Evolutionary conservation across 92 coral and sea anemone genomes (phyloP).

Genomic region (Zoanthus sansibaricus): DNA sequence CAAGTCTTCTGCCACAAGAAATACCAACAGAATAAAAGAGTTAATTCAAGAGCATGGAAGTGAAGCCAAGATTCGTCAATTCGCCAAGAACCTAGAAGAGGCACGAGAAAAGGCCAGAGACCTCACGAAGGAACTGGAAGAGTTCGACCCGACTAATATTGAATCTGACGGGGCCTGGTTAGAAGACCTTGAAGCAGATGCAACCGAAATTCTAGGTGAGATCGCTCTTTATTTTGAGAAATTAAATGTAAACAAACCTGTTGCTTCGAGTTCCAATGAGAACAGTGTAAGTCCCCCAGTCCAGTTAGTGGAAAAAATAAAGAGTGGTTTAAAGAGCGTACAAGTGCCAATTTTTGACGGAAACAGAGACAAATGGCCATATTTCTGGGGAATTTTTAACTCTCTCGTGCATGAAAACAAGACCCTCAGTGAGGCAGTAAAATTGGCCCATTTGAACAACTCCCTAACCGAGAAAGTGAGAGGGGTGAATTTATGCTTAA

Average conservation of each 20-base stretch:
- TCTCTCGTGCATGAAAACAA: slow-evolving; percentile 51
- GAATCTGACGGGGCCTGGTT: slow-evolving; percentile 21
- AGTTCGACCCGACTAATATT: slow-evolving; percentile 28
- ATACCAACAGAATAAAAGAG: slow-evolving; percentile 33
- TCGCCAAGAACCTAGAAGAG: slow-evolving; percentile 35
- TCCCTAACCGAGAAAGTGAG: slow-evolving; percentile 45
- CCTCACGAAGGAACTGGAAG: slow-evolving; percentile 29
- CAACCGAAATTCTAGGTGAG: slow-evolving; percentile 43
- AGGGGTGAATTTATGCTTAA: slow-evolving; percentile 51
- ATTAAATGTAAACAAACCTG: slow-evolving; percentile 15
- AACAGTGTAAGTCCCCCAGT: slow-evolving; percentile 1
- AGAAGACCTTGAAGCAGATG: slow-evolving; percentile 28
- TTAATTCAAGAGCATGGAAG: slow-evolving; percentile 22
- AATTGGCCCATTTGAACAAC: slow-evolving; percentile 50
- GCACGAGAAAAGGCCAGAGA: slow-evolving; percentile 22
- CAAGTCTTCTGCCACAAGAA: slow-evolving; percentile 25
- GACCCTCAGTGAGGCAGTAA: slow-evolving; percentile 23
- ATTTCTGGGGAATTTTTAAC: slow-evolving; percentile 40
- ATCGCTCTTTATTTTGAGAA: slow-evolving; percentile 19
- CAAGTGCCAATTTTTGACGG: slow-evolving; percentile 39
- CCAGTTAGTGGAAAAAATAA: slow-evolving; percentile 13
- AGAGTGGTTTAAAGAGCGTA: slow-evolving; percentile 45
- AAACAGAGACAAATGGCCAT: slow-evolving; percentile 27
- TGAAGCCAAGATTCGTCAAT: slow-evolving; percentile 35
- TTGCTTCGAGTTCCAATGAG: slow-evolving; percentile 22